phyloP scores from a whole-genome alignment of 1,140 invertebrate genomes.

The Drosophila auraria region DNA sequence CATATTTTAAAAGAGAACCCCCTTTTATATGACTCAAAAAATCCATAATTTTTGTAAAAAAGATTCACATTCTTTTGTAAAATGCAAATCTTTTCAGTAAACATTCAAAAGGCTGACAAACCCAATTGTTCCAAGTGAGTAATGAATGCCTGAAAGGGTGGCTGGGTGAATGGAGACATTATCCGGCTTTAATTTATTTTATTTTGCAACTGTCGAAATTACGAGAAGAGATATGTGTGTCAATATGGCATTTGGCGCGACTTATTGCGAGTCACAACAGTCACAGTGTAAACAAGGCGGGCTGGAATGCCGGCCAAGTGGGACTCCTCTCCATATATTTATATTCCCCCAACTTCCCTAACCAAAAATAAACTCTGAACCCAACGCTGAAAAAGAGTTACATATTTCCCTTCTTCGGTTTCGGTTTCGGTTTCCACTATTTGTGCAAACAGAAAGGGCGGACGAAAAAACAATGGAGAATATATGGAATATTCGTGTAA shows the following conservation, averaged over 20 bases:
- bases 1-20: too few species aligned
- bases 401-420: constrained; percentile 2
- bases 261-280: constrained; percentile 33
- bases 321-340: neutral
- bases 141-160: constrained; percentile 7
- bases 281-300: constrained; percentile 31
- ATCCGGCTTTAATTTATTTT: constrained; percentile 27
- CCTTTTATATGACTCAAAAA: neutral
- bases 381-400: constrained; percentile 18
- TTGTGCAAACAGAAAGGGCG: constrained; percentile 42
- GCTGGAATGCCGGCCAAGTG: constrained; percentile 39
- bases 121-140: constrained; percentile 7
- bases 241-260: constrained; percentile 45
- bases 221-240: constrained; percentile 41
- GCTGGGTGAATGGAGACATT: constrained; percentile 51
- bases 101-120: constrained; percentile 8
- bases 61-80: neutral
- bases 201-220: constrained; percentile 35
- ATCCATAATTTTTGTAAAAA: neutral
- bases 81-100: constrained; percentile 15
- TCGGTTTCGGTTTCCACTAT: constrained; percentile 1
- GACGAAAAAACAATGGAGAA: constrained; percentile 49
- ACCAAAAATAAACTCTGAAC: constrained; percentile 8
- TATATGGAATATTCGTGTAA: constrained; percentile 64
- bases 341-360: constrained; percentile 1